phyloP scores from a whole-genome alignment of 2,888 invertebrate species.

The Pyrocoelia pectoralis region DNA sequence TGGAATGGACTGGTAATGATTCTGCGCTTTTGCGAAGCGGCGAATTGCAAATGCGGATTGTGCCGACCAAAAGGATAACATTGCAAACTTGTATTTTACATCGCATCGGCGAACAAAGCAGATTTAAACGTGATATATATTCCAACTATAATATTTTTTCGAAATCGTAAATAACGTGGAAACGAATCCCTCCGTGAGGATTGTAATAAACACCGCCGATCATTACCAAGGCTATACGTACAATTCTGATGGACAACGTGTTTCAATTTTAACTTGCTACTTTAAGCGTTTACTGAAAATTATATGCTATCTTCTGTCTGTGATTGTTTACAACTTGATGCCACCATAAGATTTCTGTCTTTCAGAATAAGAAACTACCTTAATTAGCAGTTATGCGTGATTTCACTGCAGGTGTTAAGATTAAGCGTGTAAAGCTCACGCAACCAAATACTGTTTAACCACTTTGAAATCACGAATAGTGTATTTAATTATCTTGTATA shows the following conservation, averaged over 20 bases:
- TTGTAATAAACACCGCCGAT: conserved; percentile 35
- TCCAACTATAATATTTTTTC: conserved; percentile 39
- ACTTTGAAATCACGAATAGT: conserved; percentile 21
- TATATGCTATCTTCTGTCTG: conserved; percentile 22
- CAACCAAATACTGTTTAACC: conserved; percentile 20
- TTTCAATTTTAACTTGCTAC: conserved; percentile 21
- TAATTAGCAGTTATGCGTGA: conserved; percentile 25
- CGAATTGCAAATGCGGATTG: conserved; percentile 39
- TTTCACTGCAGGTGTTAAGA: conserved; percentile 29
- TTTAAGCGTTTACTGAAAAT: conserved; percentile 22
- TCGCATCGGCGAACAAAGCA: conserved; percentile 41
- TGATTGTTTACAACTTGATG: conserved; percentile 24
- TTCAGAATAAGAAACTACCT: conserved; percentile 15
- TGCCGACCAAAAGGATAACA: conserved; percentile 35
- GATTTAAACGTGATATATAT: conserved; percentile 44
- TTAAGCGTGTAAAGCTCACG: conserved; percentile 28
- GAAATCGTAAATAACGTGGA: conserved; percentile 38
- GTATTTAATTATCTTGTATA: conserved; percentile 23
- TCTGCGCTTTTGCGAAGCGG: conserved; percentile 43
- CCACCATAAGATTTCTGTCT: conserved; percentile 19
- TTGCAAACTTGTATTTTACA: conserved; percentile 34
- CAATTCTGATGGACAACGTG: conserved; percentile 13
- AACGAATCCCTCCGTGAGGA: conserved; percentile 33
- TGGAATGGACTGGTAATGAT: conserved; percentile 43
- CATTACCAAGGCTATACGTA: conserved; percentile 15